Evolutionary conservation across 2,797 vertebrate species (phyloP).

Genomic region (Dermochelys coriacea): DNA sequence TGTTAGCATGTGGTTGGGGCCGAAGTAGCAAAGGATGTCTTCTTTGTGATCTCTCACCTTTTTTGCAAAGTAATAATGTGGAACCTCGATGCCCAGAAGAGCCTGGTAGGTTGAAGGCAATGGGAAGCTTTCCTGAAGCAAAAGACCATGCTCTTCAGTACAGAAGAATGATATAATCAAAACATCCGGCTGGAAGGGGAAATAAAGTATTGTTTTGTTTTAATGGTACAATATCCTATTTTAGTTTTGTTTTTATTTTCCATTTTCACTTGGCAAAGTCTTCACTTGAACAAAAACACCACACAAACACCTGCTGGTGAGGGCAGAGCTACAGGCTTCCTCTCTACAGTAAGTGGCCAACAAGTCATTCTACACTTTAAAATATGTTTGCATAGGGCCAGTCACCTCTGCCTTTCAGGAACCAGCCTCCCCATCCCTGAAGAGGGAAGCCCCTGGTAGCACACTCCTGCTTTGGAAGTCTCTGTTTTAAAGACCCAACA

Average conservation of each 20-base stretch:
- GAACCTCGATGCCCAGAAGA: constrained; percentile 91
- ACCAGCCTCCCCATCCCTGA: rapidly evolving
- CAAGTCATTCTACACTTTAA: rapidly evolving
- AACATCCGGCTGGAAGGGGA: constrained; percentile 78
- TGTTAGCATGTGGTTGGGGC: background rate
- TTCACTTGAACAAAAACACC: background rate
- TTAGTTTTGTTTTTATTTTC: constrained; percentile 49
- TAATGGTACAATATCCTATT: constrained; percentile 19
- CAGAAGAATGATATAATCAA: constrained; percentile 92
- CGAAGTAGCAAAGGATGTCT: background rate
- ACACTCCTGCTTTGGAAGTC: background rate
- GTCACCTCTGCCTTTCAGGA: background rate
- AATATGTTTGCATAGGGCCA: background rate
- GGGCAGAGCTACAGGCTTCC: background rate
- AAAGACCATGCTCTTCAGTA: constrained; percentile 92
- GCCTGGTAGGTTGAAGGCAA: constrained; percentile 84
- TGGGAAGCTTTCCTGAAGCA: constrained; percentile 91
- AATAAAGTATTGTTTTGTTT: constrained; percentile 27
- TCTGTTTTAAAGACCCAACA: background rate
- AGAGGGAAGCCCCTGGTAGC: background rate
- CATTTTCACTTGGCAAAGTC: constrained; percentile 19
- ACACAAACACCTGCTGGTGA: background rate
- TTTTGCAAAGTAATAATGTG: constrained; percentile 94
- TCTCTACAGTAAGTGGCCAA: background rate
- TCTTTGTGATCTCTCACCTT: constrained; percentile 84